Evolutionary conservation across 2,113 vertebrate genomes (phyloP).

Genomic region (Labeo rohita): DNA sequence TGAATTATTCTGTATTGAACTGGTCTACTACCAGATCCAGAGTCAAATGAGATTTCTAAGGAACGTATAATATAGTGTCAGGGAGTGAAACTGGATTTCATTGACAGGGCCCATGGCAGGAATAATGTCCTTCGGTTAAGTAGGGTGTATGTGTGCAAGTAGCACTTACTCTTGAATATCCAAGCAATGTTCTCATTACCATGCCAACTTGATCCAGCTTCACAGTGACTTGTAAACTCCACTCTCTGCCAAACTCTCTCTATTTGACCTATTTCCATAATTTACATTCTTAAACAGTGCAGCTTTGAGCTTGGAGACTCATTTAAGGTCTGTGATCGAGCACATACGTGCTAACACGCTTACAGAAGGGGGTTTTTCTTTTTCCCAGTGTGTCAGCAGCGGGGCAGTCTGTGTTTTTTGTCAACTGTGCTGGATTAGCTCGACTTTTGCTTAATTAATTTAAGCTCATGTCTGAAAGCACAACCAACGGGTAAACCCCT

Average conservation of each 20-base stretch:
- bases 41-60: not conserved
- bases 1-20: not conserved
- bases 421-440: not conserved
- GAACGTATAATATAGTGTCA: not conserved
- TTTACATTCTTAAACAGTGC: constrained; percentile 74
- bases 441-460: constrained; percentile 57
- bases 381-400: constrained; percentile 19
- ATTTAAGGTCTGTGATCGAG: constrained; percentile 57
- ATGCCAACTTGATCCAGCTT: constrained; percentile 64
- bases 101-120: not conserved
- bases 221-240: constrained; percentile 64
- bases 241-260: constrained; percentile 69
- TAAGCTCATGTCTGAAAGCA: constrained; percentile 46
- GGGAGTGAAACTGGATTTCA: not conserved
- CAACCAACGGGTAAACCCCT: not conserved
- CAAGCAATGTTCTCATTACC: constrained; percentile 64
- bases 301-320: constrained; percentile 61
- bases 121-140: constrained; percentile 17
- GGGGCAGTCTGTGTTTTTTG: constrained; percentile 39
- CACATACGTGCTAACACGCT: constrained; percentile 36
- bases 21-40: not conserved
- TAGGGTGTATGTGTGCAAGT: constrained; percentile 39
- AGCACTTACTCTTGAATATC: constrained; percentile 61
- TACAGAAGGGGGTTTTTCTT: constrained; percentile 15
- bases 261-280: constrained; percentile 79